These are phyloP conservation scores for Lanistes nyassanus DNA, from an alignment of 1,140 invertebrate genomes.

Conservation along the genomic window DNA sequence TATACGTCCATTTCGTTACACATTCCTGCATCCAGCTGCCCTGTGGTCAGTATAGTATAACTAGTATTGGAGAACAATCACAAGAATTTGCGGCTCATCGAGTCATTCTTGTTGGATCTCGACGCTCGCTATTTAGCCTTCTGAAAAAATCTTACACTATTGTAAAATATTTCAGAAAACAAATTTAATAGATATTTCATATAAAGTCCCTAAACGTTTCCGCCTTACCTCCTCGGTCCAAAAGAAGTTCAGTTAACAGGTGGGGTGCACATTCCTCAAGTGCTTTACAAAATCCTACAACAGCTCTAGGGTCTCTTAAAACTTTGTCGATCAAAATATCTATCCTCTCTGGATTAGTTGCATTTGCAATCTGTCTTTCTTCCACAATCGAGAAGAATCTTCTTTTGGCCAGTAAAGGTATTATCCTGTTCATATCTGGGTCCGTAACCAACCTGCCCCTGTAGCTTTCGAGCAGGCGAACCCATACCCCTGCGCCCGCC, in stretches of 20 bases:
- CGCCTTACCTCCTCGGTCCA: conserved; percentile 36
- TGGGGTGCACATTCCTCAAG: conserved; percentile 45
- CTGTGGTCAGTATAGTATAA: too few species aligned
- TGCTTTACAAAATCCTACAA: conserved; percentile 51
- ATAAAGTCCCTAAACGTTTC: too few species aligned
- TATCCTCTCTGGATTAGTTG: conserved; percentile 30
- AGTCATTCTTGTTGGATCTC: too few species aligned
- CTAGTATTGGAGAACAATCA: too few species aligned
- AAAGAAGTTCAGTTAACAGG: conserved; percentile 49
- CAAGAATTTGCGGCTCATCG: too few species aligned
- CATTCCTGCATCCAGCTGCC: too few species aligned
- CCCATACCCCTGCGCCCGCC: conserved; percentile 46
- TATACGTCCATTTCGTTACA: too few species aligned
- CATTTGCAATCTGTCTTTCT: conserved; percentile 40
- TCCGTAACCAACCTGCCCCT: conserved; percentile 43
- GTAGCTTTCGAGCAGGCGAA: conserved; percentile 50
- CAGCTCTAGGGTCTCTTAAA: conserved; percentile 43
- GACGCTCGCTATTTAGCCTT: too few species aligned
- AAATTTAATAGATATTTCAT: too few species aligned
- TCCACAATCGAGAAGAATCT: conserved; percentile 45
- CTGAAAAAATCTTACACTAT: too few species aligned
- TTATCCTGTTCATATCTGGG: conserved; percentile 47
- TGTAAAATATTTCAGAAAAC: too few species aligned
- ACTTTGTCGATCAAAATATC: conserved; percentile 52
- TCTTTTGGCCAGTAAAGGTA: conserved; percentile 44